These are phyloP conservation scores for Patiria pectinifera DNA, from an alignment of 53 echinoderm and acorn worm genomes.

Conservation along the genomic window DNA sequence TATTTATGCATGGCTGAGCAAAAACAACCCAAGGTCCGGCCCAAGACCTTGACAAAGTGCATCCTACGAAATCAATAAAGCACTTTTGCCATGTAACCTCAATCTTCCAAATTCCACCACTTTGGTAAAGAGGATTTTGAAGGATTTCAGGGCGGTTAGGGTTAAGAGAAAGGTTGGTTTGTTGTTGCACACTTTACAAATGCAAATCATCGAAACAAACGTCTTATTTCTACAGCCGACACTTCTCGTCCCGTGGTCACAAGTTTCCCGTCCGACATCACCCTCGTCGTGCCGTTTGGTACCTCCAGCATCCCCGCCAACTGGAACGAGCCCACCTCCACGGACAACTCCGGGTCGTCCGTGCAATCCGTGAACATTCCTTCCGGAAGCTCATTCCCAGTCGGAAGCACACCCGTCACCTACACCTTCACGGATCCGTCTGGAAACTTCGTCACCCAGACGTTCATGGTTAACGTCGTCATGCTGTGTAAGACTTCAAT, in stretches of 20 bases:
- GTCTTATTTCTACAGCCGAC: constrained; percentile 26
- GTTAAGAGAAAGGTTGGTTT: no score
- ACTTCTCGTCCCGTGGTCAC: constrained; percentile 58
- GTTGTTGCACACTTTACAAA: no score
- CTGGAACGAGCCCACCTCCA: constrained; percentile 65
- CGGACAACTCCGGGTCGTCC: constrained; percentile 69
- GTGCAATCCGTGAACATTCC: not conserved
- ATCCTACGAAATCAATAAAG: no score
- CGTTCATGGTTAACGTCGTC: constrained; percentile 52
- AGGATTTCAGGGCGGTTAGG: no score
- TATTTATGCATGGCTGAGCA: no score
- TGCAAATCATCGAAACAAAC: no score
- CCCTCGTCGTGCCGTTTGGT: constrained; percentile 59
- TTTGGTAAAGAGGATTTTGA: no score
- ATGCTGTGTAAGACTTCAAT: not conserved
- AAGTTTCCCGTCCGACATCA: constrained; percentile 50
- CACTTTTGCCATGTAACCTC: no score
- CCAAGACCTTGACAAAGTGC: no score
- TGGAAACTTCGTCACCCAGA: constrained; percentile 28
- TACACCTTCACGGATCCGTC: constrained; percentile 31
- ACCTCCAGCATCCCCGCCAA: constrained; percentile 45
- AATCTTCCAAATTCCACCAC: no score
- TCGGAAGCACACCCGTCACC: constrained; percentile 14
- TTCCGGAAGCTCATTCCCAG: constrained; percentile 20
- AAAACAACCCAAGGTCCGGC: no score